These are phyloP conservation scores for Conchocele bisecta DNA, from an alignment of 2,888 invertebrate genomes.

Conservation along the genomic window DNA sequence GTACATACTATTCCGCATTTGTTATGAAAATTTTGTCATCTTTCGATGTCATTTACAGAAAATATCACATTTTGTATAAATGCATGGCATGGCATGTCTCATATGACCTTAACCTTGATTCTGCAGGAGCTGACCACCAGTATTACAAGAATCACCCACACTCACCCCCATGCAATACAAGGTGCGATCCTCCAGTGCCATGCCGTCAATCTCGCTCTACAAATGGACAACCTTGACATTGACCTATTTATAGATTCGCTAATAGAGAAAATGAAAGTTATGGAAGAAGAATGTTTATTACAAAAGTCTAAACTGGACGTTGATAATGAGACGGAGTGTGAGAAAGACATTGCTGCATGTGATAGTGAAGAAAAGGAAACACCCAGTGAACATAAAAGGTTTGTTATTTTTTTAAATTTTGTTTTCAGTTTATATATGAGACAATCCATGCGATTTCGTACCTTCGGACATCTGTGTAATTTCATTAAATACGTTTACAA, in stretches of 20 bases:
- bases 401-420: no score
- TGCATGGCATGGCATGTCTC: no score
- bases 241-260: conserved; percentile 65
- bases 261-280: conserved; percentile 55
- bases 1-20: no score
- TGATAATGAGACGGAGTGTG: not conserved
- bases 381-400: no score
- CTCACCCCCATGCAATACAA: conserved; percentile 82
- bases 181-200: conserved; percentile 84
- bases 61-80: no score
- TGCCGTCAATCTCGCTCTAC: conserved; percentile 85
- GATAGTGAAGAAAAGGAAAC: conserved; percentile 5
- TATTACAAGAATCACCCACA: conserved; percentile 86
- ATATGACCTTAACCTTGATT: no score
- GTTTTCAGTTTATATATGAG: no score
- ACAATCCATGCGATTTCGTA: no score
- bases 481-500: no score
- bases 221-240: conserved; percentile 55
- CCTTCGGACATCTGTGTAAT: no score
- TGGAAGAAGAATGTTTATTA: conserved; percentile 57
- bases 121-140: conserved; percentile 65
- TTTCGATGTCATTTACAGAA: no score
- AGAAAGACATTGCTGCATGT: not conserved
- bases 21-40: no score
- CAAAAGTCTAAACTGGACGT: not conserved